Conservation (phyloP, 2,113 vertebrate species). For the Solea senegalensis region DNA sequence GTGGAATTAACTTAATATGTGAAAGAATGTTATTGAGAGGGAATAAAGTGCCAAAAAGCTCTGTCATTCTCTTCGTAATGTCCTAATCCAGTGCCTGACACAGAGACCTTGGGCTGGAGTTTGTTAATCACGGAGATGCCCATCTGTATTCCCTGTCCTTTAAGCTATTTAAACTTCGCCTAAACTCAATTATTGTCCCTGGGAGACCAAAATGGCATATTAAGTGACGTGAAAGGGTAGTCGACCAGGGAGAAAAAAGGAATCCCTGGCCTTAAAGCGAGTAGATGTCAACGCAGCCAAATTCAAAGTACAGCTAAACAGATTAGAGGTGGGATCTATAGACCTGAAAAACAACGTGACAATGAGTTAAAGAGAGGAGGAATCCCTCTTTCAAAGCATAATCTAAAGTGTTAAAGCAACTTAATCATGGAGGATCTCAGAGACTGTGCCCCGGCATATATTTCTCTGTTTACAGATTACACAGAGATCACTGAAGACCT, state of each 20-base stretch:
- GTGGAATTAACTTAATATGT: conserved; percentile 99
- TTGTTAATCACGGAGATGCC: conserved; percentile 98
- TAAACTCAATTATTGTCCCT: conserved; percentile 99
- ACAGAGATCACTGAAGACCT: conserved; percentile 53
- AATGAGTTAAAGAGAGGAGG: conserved; percentile 85
- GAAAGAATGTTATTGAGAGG: conserved; percentile 99
- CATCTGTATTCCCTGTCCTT: conserved; percentile 96
- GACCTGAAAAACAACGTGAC: conserved; percentile 86
- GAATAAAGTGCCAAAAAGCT: conserved; percentile 99
- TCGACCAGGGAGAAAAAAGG: conserved; percentile 84
- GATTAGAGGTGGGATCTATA: conserved; percentile 89
- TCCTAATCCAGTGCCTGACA: conserved; percentile 99
- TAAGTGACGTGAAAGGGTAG: conserved; percentile 95
- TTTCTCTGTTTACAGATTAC: conserved; percentile 79
- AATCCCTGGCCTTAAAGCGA: conserved; percentile 90
- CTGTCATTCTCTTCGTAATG: conserved; percentile 98
- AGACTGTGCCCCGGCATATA: conserved; percentile 79
- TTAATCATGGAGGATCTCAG: conserved; percentile 84
- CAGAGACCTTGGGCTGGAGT: conserved; percentile 92
- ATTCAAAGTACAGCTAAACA: conserved; percentile 95
- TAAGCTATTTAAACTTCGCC: conserved; percentile 99
- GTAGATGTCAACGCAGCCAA: conserved; percentile 91
- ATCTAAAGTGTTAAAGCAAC: conserved; percentile 87
- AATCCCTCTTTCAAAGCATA: conserved; percentile 87
- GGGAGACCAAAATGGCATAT: conserved; percentile 98